Evolutionary conservation across 2,797 vertebrate genomes (phyloP).

Genomic region (Falco peregrinus): DNA sequence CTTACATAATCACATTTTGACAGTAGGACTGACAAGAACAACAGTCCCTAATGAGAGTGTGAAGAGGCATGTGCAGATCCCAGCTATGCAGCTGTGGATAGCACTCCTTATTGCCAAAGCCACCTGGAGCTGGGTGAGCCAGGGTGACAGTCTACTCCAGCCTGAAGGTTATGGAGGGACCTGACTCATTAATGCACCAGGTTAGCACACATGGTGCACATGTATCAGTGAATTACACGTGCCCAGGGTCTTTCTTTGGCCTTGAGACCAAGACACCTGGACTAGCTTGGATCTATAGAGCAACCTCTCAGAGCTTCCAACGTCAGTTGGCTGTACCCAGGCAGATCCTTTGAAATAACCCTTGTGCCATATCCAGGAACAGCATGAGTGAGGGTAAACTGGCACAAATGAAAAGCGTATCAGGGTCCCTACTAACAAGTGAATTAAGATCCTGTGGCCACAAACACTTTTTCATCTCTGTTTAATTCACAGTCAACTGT

Average conservation of each 20-base stretch:
- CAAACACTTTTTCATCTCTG: not conserved
- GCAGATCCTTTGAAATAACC: not conserved
- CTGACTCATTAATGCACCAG: not conserved
- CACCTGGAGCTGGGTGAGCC: not conserved
- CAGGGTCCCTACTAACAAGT: not conserved
- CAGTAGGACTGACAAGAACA: not conserved
- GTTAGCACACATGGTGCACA: not conserved
- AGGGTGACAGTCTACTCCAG: not conserved
- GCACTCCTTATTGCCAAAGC: not conserved
- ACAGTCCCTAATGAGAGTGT: not conserved
- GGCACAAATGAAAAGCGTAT: not conserved
- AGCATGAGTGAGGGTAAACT: not conserved
- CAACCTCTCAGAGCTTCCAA: not conserved
- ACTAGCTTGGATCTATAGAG: not conserved
- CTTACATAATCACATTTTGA: not conserved
- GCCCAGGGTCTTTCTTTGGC: not conserved
- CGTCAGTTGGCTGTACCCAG: fast-evolving
- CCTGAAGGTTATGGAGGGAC: not conserved
- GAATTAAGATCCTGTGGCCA: not conserved
- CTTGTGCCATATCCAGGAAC: not conserved
- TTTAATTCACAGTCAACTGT: not conserved
- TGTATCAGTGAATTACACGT: not conserved
- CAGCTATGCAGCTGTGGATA: not conserved
- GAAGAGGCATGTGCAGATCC: not conserved
- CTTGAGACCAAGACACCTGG: not conserved